Conservation (phyloP, 2,888 invertebrate genomes). For the Apamea sordens region DNA sequence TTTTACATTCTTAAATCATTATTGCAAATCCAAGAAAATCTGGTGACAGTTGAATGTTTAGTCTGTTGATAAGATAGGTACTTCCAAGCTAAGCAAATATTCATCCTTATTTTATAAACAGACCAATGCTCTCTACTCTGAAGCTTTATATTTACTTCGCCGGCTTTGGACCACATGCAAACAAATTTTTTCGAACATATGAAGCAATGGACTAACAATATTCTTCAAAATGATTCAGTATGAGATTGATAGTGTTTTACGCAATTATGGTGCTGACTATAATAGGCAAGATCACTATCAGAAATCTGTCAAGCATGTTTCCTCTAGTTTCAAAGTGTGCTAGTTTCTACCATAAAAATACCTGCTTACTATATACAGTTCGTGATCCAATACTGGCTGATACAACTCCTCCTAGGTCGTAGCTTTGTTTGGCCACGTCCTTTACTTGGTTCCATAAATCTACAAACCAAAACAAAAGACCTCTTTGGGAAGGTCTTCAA, state of each 20-base stretch:
- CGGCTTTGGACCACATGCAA: neutral
- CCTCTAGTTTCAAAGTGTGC: neutral
- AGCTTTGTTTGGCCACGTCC: slow-evolving; percentile 76
- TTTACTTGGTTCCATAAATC: slow-evolving; percentile 79
- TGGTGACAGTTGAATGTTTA: neutral
- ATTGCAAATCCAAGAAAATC: too few species aligned
- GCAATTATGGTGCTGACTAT: too few species aligned
- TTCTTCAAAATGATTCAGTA: neutral
- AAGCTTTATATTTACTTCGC: too few species aligned
- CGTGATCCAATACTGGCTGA: slow-evolving; percentile 79
- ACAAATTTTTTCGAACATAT: neutral
- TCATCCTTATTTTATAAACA: too few species aligned
- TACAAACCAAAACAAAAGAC: slow-evolving; percentile 57
- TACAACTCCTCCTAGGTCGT: slow-evolving; percentile 78
- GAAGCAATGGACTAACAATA: neutral
- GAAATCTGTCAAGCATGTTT: neutral
- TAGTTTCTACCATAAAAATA: neutral
- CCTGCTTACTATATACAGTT: slow-evolving; percentile 56
- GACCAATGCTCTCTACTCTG: too few species aligned
- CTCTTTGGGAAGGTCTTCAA: neutral
- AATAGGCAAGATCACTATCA: too few species aligned
- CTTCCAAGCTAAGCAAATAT: too few species aligned
- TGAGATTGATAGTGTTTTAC: neutral
- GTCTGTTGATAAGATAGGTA: too few species aligned
- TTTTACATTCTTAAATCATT: too few species aligned